Conservation (phyloP, 1,140 invertebrate genomes). For the Dinothrombium tinctorium region DNA sequence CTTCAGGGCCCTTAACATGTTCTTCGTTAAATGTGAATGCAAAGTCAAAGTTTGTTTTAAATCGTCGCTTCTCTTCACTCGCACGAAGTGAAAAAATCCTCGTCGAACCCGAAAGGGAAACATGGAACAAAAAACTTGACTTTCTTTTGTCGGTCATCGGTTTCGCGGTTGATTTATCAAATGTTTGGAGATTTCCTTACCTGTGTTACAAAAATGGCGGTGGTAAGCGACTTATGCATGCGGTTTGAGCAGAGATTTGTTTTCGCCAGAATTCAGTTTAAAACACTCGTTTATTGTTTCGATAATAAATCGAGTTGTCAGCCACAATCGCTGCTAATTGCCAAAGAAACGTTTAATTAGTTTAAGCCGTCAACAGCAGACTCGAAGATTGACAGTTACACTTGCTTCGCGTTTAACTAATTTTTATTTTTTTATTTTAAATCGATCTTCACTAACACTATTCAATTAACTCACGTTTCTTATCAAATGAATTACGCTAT, state of each 20-base stretch:
- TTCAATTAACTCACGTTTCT: too few relatives aligned
- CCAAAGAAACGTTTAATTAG: too few relatives aligned
- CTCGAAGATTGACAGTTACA: neutral
- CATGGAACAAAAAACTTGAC: constrained; percentile 67
- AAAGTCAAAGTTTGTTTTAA: too few relatives aligned
- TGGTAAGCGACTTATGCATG: constrained; percentile 22
- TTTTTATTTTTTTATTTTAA: neutral
- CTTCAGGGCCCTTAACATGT: too few relatives aligned
- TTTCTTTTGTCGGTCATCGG: constrained; percentile 77
- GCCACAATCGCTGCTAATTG: too few relatives aligned
- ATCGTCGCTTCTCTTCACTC: too few relatives aligned
- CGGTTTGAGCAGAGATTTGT: constrained; percentile 26
- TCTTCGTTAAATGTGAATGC: too few relatives aligned
- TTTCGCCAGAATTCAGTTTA: neutral
- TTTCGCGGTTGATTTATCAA: constrained; percentile 70
- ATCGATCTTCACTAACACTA: constrained; percentile 18
- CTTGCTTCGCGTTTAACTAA: neutral
- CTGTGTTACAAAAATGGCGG: constrained; percentile 31
- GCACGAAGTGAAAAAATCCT: too few relatives aligned
- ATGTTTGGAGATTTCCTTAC: constrained; percentile 53
- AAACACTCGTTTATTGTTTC: too few relatives aligned
- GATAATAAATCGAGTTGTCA: too few relatives aligned
- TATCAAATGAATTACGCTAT: too few relatives aligned
- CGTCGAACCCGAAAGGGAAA: constrained; percentile 49
- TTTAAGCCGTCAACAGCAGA: too few relatives aligned